Evolutionary conservation across 2,113 vertebrate genomes (phyloP).

Genomic region (Hippocampus comes): DNA sequence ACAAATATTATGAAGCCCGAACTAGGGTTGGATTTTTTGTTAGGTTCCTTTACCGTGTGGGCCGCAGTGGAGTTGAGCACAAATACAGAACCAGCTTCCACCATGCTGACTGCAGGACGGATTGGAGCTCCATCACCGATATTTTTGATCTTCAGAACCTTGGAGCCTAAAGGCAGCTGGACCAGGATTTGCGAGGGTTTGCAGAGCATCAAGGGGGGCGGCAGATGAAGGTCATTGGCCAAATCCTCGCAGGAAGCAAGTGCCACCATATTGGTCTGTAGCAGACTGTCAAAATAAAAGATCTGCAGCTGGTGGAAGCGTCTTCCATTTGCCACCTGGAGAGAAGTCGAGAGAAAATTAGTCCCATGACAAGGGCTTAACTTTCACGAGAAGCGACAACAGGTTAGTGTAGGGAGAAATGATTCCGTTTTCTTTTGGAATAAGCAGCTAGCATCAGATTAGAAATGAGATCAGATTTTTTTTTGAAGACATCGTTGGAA

Average conservation of each 20-base stretch:
- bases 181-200: not conserved
- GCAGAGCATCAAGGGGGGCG: not conserved
- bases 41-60: not conserved
- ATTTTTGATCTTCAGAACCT: not conserved
- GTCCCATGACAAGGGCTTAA: not conserved
- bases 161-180: not conserved
- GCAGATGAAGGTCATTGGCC: not conserved
- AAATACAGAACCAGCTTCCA: not conserved
- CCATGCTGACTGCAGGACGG: not conserved
- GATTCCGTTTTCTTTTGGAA: no score
- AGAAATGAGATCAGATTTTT: no score
- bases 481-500: no score
- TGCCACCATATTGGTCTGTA: not conserved
- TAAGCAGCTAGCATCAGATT: no score
- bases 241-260: not conserved
- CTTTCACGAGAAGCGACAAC: not conserved
- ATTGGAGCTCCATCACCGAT: not conserved
- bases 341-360: not conserved
- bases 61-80: not conserved
- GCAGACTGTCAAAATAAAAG: conserved; percentile 4
- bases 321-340: conserved; percentile 3
- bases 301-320: not conserved
- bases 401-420: no score
- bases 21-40: no score
- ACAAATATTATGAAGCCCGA: not conserved